A percentile compares a stretch with the other conserved stretches of the same genome.
Evolutionary conservation across 2,888 invertebrate species (phyloP).

Genomic region (Auanema freiburgensis): DNA sequence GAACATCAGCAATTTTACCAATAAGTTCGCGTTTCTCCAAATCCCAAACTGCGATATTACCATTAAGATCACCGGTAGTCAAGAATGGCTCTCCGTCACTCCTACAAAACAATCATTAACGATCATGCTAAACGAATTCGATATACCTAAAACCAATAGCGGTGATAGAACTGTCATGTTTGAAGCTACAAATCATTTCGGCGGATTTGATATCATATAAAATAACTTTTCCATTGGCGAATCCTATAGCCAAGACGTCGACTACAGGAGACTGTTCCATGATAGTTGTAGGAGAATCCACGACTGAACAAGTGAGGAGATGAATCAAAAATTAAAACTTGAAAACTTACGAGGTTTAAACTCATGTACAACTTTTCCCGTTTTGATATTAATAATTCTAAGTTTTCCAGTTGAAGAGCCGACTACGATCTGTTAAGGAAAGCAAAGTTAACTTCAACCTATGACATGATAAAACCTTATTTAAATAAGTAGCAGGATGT

Average conservation of each 20-base stretch:
- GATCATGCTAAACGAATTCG: background rate
- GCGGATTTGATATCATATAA: conserved; percentile 86
- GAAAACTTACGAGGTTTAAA: conserved; percentile 68
- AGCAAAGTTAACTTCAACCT: background rate
- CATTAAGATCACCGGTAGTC: conserved; percentile 66
- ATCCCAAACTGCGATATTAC: conserved; percentile 91
- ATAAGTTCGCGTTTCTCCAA: conserved; percentile 74
- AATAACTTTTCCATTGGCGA: conserved; percentile 80
- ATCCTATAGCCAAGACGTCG: conserved; percentile 86
- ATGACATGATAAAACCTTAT: conserved; percentile 74
- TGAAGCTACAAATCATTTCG: conserved; percentile 76
- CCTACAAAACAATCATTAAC: conserved; percentile 33
- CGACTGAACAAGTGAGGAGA: conserved; percentile 63
- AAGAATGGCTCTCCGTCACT: conserved; percentile 55
- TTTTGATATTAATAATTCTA: conserved; percentile 53
- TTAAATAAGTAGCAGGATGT: conserved; percentile 91
- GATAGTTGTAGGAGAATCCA: conserved; percentile 75
- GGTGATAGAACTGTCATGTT: conserved; percentile 78
- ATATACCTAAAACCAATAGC: conserved; percentile 54
- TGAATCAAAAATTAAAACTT: background rate
- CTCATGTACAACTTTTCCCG: conserved; percentile 68
- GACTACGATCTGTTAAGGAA: background rate
- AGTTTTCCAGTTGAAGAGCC: conserved; percentile 20
- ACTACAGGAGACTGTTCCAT: conserved; percentile 86
- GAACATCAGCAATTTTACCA: conserved; percentile 81